A percentile compares a stretch with the other conserved stretches of the same genome.
phyloP scores from a whole-genome alignment of 2,888 invertebrate species.

The Oligia fasciuncula region DNA sequence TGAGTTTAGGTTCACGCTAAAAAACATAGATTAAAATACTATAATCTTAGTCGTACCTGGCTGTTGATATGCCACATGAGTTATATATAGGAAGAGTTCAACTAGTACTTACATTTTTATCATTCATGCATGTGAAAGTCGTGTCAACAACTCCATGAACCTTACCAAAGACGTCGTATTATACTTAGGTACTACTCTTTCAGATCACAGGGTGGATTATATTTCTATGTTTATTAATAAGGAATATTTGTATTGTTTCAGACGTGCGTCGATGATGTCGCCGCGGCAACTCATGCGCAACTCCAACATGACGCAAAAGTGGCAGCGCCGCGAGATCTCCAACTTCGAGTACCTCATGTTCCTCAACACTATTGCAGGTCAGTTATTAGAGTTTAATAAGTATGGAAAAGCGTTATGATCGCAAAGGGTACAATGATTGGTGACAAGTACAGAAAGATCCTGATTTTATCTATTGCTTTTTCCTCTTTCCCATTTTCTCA shows the following conservation, averaged over 20 bases:
- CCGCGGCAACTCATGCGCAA: conserved; percentile 99
- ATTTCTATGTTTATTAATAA: neutral
- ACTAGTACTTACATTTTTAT: neutral
- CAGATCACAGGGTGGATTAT: neutral
- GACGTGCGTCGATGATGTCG: conserved; percentile 99
- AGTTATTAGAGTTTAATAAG: conserved; percentile 71
- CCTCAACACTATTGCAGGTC: conserved; percentile 99
- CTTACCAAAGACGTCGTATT: neutral
- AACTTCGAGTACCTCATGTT: conserved; percentile 99
- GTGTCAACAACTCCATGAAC: neutral
- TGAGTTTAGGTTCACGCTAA: neutral
- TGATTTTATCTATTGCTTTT: neutral
- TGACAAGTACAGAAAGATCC: neutral
- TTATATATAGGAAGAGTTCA: neutral
- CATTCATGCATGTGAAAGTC: neutral
- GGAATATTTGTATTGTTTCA: conserved; percentile 74
- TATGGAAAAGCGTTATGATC: neutral
- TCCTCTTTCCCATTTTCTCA: too few species aligned
- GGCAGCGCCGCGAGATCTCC: conserved; percentile 99
- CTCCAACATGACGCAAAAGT: conserved; percentile 99
- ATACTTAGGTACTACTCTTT: neutral
- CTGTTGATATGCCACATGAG: neutral
- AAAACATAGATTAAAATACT: neutral
- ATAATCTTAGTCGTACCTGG: neutral
- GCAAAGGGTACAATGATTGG: neutral